Conservation (phyloP, 92 coral and sea anemone species). For the Zoanthus gigantus region DNA sequence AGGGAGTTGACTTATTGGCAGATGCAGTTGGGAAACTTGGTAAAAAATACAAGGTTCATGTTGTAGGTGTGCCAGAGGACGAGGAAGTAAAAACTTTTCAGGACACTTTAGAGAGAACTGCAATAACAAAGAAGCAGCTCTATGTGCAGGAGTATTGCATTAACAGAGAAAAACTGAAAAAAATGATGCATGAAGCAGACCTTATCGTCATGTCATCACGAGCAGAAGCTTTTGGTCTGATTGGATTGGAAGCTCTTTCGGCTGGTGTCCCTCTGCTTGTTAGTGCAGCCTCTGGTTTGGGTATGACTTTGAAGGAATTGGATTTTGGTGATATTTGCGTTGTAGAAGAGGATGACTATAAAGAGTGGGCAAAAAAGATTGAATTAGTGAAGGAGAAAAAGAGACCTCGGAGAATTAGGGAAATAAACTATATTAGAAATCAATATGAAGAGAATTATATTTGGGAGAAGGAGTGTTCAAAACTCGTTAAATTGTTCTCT, state of each 20-base stretch:
- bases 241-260: conserved; percentile 21
- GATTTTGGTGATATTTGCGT: not conserved
- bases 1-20: conserved; percentile 38
- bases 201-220: conserved; percentile 12
- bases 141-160: not conserved
- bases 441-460: not conserved
- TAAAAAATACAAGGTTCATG: not conserved
- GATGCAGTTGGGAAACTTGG: conserved; percentile 27
- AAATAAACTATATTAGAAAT: not conserved
- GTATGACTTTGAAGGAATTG: not conserved
- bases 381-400: not conserved
- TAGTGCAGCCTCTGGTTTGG: not conserved
- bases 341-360: not conserved
- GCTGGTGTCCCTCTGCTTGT: conserved; percentile 1
- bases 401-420: not conserved
- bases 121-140: not conserved
- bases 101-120: not conserved
- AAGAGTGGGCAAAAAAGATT: not conserved
- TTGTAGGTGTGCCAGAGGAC: not conserved
- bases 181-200: not conserved
- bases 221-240: conserved; percentile 4
- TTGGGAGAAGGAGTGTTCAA: not conserved
- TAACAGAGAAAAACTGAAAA: not conserved
- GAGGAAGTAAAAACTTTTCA: not conserved
- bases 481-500: no score